Conservation (phyloP, 2,888 invertebrate genomes). For the Choreutis nemorana region DNA sequence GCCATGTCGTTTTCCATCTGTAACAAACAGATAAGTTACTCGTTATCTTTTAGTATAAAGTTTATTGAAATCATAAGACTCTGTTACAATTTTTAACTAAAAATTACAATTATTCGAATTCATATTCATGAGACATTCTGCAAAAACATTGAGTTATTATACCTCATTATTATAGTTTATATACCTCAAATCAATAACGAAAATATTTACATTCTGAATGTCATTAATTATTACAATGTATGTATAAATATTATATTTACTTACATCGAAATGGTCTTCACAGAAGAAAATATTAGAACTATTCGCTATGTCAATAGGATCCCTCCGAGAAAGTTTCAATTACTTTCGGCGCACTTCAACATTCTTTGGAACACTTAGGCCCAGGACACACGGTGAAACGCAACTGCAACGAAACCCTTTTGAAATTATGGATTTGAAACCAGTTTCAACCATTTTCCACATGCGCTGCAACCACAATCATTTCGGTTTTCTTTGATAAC, state of each 20-base stretch:
- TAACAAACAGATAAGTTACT: conserved; percentile 4
- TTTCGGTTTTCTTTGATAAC: too few relatives aligned
- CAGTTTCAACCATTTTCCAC: conserved; percentile 6
- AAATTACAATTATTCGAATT: not conserved
- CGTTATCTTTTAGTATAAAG: not conserved
- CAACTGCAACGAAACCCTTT: conserved; percentile 7
- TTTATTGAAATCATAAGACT: not conserved
- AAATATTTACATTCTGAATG: not conserved
- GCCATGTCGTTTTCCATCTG: conserved; percentile 12
- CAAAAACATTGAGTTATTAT: too few relatives aligned
- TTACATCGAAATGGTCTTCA: conserved; percentile 6
- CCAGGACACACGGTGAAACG: conserved; percentile 7
- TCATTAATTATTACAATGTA: conserved; percentile 1
- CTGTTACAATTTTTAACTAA: not conserved
- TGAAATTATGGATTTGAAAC: too few relatives aligned
- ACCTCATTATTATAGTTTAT: conserved; percentile 1
- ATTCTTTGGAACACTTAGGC: conserved; percentile 6
- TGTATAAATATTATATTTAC: conserved; percentile 4
- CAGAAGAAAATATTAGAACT: conserved; percentile 7
- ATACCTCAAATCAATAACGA: conserved; percentile 3
- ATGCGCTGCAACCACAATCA: conserved; percentile 6
- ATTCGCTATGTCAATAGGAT: conserved; percentile 6
- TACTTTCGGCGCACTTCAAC: conserved; percentile 6
- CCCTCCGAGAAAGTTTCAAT: conserved; percentile 6
- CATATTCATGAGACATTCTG: not conserved